These are phyloP conservation scores for Montipora foliosa DNA, from an alignment of 64 coral and sea anemone species.

Conservation along the genomic window DNA sequence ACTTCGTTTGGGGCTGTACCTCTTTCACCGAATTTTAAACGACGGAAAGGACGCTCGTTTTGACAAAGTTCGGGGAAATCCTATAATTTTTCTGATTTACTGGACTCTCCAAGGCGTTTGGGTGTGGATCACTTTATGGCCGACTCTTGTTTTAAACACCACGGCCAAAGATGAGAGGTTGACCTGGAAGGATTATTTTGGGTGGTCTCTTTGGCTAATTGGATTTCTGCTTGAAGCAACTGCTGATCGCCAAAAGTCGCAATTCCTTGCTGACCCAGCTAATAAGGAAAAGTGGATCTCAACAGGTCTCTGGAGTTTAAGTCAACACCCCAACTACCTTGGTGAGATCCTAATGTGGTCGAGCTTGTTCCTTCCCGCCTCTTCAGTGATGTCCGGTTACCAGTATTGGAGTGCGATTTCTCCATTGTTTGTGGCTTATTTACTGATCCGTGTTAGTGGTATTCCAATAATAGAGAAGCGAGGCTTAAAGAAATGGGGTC, in stretches of 20 bases:
- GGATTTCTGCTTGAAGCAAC: constrained; percentile 79
- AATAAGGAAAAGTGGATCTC: constrained; percentile 93
- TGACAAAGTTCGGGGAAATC: constrained; percentile 80
- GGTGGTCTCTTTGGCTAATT: constrained; percentile 81
- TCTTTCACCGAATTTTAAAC: constrained; percentile 78
- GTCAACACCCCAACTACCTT: constrained; percentile 94
- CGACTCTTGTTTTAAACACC: constrained; percentile 89
- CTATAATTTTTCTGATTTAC: constrained; percentile 69
- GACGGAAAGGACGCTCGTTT: constrained; percentile 89
- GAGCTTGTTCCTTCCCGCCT: constrained; percentile 84
- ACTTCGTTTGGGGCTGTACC: constrained; percentile 75
- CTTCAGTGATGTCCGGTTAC: constrained; percentile 82
- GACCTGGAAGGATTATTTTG: constrained; percentile 91
- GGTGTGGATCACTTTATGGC: constrained; percentile 81
- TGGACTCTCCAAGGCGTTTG: constrained; percentile 94
- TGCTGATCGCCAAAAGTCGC: constrained; percentile 90
- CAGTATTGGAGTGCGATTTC: constrained; percentile 80
- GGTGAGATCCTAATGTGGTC: constrained; percentile 95
- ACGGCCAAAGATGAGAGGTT: constrained; percentile 65
- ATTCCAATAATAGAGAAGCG: constrained; percentile 86
- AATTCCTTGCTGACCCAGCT: constrained; percentile 77
- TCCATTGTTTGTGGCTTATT: constrained; percentile 81
- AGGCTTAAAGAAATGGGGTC: constrained; percentile 87
- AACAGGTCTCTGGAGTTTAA: constrained; percentile 91
- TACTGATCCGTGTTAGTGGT: constrained; percentile 85